Base-by-base conservation (phyloP, 2,888 invertebrate species). In the Drosophila ustulata region DNA sequence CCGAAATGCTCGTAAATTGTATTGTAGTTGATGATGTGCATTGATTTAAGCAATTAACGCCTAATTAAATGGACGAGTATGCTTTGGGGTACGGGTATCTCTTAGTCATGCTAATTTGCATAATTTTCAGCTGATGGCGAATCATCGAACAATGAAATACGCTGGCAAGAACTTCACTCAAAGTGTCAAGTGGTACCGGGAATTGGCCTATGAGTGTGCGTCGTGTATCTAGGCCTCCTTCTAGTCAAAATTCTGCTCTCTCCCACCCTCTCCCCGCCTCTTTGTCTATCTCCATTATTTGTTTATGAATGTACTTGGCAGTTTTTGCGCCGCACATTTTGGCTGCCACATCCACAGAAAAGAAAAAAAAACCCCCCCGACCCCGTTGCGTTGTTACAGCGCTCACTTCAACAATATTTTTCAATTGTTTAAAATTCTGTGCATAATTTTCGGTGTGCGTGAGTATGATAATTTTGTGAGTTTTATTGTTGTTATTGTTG, bases 271-370 rank as follows among this genome's bases (percentile, higher is more conserved):
- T 13, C 25, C 39, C 13, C 30, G 9, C 26, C 7, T 11, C 11
- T 32, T 4, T 63, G 39, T 75, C 47, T 66, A 32, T 50, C 50
- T 65, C 66, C 67, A 64, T 75, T 80, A 82, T 88, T 88, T 83
- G 88, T 80, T 88, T 83, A 86, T 86, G 71, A 80, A 82, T 65
- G 75, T 83, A 80, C 83, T 83, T 82, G 86, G 69, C 88, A 52
- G 61, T 71, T 82, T 86, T 67, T 73, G 71, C 70, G 69, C 25
- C 78, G 62, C 66, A 59, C 18, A 61, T 84, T 80, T 75, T 68
- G 46, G 23, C 59, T 58, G 23, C 47, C 49, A 8, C 4, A 37
- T 11, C 18, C 23, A 30, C 41, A 53, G 18, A 18, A n/a, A 23
- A 9, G 8, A 0, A 7, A 26, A n/a, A 8, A 18, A 7, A 37